phyloP scores from a whole-genome alignment of 2,113 vertebrate genomes.

The Pangasianodon hypophthalmus region DNA sequence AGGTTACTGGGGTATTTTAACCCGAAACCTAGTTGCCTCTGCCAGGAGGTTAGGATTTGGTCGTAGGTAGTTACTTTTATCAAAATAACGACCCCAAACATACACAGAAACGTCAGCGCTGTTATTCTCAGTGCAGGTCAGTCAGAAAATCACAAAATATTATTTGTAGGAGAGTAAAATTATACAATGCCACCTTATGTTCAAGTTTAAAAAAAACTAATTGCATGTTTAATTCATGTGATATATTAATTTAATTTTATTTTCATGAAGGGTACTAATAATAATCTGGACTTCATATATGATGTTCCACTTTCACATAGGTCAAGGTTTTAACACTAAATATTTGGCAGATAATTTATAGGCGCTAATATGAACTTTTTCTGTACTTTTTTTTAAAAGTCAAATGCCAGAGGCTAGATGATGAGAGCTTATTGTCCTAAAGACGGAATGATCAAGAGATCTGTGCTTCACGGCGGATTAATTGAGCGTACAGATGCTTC shows the following conservation, averaged over 20 bases:
- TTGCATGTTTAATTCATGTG: no score
- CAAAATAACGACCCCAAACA: background rate
- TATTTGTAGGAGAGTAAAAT: background rate
- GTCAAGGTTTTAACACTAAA: background rate
- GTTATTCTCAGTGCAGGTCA: background rate
- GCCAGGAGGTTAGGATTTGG: background rate
- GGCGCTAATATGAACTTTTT: background rate
- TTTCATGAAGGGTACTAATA: background rate
- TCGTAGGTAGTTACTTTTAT: background rate
- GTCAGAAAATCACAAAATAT: background rate
- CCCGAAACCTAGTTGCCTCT: background rate
- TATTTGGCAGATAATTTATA: background rate
- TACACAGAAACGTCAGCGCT: background rate
- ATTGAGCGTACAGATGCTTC: slow-evolving; percentile 46
- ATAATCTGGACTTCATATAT: background rate
- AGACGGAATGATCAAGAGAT: slow-evolving; percentile 30
- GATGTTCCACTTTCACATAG: background rate
- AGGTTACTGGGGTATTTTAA: background rate
- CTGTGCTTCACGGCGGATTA: slow-evolving; percentile 46
- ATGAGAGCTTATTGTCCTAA: slow-evolving; percentile 2
- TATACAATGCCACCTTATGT: background rate
- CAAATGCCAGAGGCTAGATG: background rate
- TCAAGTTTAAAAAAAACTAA: background rate
- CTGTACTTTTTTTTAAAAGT: background rate
- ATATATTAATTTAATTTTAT: no score